phyloP scores from a whole-genome alignment of 2,113 vertebrate genomes.

The Megaleporinus macrocephalus region DNA sequence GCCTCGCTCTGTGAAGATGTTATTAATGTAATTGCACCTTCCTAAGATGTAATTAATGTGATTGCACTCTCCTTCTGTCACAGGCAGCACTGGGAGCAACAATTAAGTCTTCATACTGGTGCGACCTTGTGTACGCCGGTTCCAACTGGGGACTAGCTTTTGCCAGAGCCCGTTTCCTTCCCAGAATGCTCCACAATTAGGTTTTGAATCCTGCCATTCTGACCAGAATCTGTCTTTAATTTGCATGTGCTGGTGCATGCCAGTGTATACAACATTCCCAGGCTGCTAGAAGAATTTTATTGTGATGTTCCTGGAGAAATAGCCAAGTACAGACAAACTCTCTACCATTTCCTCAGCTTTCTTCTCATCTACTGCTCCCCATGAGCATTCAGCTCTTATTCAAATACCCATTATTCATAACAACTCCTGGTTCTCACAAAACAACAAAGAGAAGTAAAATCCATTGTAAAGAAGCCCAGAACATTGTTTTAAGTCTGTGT shows the following conservation, averaged over 20 bases:
- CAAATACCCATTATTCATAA: too few relatives aligned
- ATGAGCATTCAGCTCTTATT: not conserved
- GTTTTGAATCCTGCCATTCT: slow-evolving; percentile 23
- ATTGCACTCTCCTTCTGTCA: slow-evolving; percentile 38
- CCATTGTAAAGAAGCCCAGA: too few relatives aligned
- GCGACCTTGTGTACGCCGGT: slow-evolving; percentile 33
- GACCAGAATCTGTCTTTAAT: slow-evolving; percentile 32
- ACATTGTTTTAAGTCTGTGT: too few relatives aligned
- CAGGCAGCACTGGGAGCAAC: slow-evolving; percentile 30
- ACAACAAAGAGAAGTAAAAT: too few relatives aligned
- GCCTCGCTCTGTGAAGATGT: slow-evolving; percentile 36
- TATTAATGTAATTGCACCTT: slow-evolving; percentile 40
- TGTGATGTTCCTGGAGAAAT: slow-evolving; percentile 17
- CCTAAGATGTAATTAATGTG: slow-evolving; percentile 45
- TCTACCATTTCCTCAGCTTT: not conserved
- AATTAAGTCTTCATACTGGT: slow-evolving; percentile 41
- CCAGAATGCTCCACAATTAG: slow-evolving; percentile 29
- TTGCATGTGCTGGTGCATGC: slow-evolving; percentile 15
- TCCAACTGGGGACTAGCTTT: slow-evolving; percentile 10
- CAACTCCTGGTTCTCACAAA: too few relatives aligned
- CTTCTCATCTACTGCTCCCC: not conserved
- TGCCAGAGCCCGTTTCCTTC: not conserved
- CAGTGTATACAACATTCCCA: slow-evolving; percentile 30
- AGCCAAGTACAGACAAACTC: not conserved
- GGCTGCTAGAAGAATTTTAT: slow-evolving; percentile 20